A percentile compares a stretch with the other conserved stretches of the same genome.
These are phyloP conservation scores for Nebria ingens DNA, from an alignment of 1,140 invertebrate genomes.

Conservation along the genomic window DNA sequence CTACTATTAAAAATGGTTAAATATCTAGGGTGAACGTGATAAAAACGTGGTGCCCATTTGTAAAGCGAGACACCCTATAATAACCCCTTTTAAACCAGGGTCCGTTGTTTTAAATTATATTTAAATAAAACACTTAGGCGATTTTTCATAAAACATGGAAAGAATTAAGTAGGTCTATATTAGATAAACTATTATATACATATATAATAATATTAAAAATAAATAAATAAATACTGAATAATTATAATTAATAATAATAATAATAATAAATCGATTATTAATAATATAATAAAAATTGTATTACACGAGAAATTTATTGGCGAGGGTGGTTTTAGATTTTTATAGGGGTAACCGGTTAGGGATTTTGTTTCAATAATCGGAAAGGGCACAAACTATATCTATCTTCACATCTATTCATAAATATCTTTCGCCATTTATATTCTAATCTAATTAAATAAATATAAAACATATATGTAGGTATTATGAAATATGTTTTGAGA, in stretches of 20 bases:
- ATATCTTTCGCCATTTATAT: too few relatives aligned
- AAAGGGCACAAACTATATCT: too few relatives aligned
- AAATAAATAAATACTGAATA: constrained; percentile 4
- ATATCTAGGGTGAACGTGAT: too few relatives aligned
- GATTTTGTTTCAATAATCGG: neutral
- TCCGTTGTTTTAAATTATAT: neutral
- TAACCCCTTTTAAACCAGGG: too few relatives aligned
- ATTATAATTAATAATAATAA: constrained; percentile 5
- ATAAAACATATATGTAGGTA: too few relatives aligned
- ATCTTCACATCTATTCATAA: too few relatives aligned
- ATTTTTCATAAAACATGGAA: constrained; percentile 37
- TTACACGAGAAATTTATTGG: constrained; percentile 3
- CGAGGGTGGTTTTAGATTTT: constrained; percentile 5
- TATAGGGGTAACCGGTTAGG: neutral
- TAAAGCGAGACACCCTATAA: too few relatives aligned
- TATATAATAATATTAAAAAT: constrained; percentile 8
- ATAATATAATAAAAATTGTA: neutral
- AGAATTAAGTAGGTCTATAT: constrained; percentile 37
- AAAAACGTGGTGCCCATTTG: too few relatives aligned
- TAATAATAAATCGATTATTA: constrained; percentile 2
- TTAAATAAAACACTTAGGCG: constrained; percentile 21
- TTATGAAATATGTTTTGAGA: too few relatives aligned
- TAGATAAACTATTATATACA: constrained; percentile 31
- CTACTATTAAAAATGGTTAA: too few relatives aligned
- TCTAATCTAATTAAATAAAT: too few relatives aligned